Conservation (phyloP, 2,797 vertebrate species). For the Xiphorhynchus erythropygius region DNA sequence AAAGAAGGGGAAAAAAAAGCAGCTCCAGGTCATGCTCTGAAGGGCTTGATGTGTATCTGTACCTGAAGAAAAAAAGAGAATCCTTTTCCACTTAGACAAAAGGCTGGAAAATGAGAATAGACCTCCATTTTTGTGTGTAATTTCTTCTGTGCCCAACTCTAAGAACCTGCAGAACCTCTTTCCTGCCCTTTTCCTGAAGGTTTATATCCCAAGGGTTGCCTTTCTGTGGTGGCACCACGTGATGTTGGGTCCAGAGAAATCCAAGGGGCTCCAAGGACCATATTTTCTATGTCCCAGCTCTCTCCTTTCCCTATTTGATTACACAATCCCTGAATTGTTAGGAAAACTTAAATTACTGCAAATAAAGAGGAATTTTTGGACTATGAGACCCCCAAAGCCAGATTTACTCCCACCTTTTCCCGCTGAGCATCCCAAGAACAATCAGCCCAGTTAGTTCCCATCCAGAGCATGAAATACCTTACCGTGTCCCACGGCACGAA, state of each 20-base stretch:
- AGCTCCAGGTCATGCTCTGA: neutral
- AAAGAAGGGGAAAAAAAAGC: neutral
- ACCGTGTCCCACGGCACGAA: slow-evolving; percentile 53
- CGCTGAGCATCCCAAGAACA: neutral
- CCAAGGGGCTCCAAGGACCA: neutral
- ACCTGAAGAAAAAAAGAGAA: neutral
- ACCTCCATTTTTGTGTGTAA: neutral
- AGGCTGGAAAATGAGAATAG: neutral
- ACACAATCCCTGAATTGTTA: neutral
- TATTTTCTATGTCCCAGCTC: neutral
- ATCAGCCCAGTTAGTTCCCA: neutral
- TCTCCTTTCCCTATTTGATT: neutral
- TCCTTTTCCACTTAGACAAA: neutral
- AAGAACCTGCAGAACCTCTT: neutral
- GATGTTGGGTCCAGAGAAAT: neutral
- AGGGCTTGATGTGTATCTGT: neutral
- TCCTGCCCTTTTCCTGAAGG: neutral
- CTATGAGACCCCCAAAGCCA: neutral
- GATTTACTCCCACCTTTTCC: neutral
- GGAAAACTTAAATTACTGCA: neutral
- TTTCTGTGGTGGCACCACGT: neutral
- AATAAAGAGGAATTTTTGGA: neutral
- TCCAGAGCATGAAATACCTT: neutral
- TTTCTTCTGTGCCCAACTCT: neutral
- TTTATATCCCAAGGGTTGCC: neutral